Base-by-base conservation (phyloP, 30 jellyfish, hydroid and myxozoan genomes). In the Cassiopea andromeda region DNA sequence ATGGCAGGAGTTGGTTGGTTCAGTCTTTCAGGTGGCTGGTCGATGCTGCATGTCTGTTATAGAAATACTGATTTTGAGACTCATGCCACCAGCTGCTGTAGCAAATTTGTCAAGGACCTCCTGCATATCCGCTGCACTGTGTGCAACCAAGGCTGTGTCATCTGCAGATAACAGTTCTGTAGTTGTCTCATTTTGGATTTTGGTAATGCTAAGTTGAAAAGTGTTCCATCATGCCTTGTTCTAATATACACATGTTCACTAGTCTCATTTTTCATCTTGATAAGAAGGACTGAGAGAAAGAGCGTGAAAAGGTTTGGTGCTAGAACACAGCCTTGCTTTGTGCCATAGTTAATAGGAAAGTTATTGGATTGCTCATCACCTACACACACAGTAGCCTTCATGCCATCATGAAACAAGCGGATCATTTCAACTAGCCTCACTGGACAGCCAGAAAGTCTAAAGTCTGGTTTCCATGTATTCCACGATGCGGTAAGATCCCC, bases 231-330 rank as follows among this genome's bases (percentile, higher is more conserved):
- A 17, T n/a, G 43, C 47, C 88, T 79, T 57, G 81, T 48, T 17
- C 61, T 18, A 14, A 79, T n/a, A 46, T 57, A 57, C 46, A 75
- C 49, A 18, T 76, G 78, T 75, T 75, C 15, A 7, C 78, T 69
- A 19, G 48, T 69, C 7, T 69, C 78, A 19, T 6, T 69, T 19
- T 69, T 44, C 78, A 69, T 69, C 47, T 19, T 69, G 15, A 69
- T 44, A 69, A 69, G 78, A 19, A 8, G 47, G 45, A 69, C 78
- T n/a, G 78, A 6, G 45, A 69, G 48, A n/a, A n/a, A 69, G 47
- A 69, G 78, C 9, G 78, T n/a, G 48, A 69, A 69, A 69, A 69
- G 78, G 78, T 19, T 69, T 69, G 78, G 78, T 69, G 48, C 78
- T n/a, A 69, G 78, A 19, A 69, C 78, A 16, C 16, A 69, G 78